These are phyloP conservation scores for Drosophila mayaguana DNA, from an alignment of 2,888 invertebrate species.

Conservation along the genomic window DNA sequence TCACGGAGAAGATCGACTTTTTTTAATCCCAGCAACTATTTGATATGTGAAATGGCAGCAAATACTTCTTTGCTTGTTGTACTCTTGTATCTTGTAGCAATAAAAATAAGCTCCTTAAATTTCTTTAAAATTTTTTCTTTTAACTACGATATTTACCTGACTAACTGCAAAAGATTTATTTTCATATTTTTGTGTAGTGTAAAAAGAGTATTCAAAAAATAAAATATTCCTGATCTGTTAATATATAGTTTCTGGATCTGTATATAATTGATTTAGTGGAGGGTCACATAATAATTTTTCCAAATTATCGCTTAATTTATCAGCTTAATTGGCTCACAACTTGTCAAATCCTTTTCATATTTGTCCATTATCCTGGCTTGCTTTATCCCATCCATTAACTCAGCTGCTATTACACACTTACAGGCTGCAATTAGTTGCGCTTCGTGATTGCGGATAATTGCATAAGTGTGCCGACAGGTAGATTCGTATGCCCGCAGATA, in stretches of 20 bases:
- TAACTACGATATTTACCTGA: no score
- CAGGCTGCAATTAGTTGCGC: constrained; percentile 1
- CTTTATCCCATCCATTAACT: background rate
- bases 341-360: background rate
- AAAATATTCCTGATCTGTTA: background rate
- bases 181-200: background rate
- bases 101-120: no score
- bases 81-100: no score
- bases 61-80: no score
- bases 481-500: constrained; percentile 35
- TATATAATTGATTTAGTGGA: background rate
- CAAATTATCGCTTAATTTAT: background rate
- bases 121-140: no score
- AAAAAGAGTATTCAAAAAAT: background rate
- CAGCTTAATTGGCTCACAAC: background rate
- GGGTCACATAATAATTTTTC: background rate
- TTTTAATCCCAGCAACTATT: background rate
- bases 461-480: constrained; percentile 1
- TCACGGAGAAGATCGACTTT: constrained; percentile 53
- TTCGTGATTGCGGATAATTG: constrained; percentile 13
- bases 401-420: background rate
- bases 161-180: no score
- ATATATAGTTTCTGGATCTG: background rate
- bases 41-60: no score
- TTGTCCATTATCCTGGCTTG: background rate